These are phyloP conservation scores for Regulus satrapa DNA, from an alignment of 2,113 vertebrate genomes.

Conservation along the genomic window DNA sequence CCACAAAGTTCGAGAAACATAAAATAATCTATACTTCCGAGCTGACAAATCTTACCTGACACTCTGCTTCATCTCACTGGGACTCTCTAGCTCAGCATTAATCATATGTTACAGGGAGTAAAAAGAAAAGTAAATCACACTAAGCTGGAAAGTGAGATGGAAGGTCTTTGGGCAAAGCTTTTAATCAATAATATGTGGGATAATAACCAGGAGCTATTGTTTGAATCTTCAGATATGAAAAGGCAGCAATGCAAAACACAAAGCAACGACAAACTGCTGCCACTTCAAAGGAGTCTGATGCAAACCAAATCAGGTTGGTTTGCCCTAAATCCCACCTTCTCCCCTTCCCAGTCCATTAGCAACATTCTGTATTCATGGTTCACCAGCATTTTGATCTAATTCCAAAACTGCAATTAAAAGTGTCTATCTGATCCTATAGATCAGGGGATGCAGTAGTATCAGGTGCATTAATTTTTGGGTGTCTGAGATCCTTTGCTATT, in stretches of 20 bases:
- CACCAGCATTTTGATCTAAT: constrained; percentile 2
- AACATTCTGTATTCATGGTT: background rate
- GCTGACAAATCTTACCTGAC: constrained; percentile 92
- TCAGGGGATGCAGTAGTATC: background rate
- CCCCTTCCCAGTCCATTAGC: background rate
- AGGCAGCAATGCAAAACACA: constrained; percentile 59
- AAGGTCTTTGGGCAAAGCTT: constrained; percentile 83
- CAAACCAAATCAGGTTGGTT: background rate
- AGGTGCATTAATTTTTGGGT: background rate
- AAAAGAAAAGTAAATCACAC: constrained; percentile 82
- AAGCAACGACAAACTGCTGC: constrained; percentile 24
- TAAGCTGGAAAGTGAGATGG: constrained; percentile 83
- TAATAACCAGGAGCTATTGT: constrained; percentile 82
- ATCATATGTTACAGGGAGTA: constrained; percentile 84
- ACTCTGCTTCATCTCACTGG: constrained; percentile 79
- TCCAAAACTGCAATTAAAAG: constrained; percentile 36
- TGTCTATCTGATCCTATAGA: background rate
- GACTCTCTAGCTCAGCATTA: constrained; percentile 86
- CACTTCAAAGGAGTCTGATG: background rate
- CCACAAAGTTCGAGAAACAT: constrained; percentile 88
- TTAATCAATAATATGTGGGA: constrained; percentile 85
- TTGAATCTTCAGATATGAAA: constrained; percentile 74
- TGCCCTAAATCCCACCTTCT: background rate
- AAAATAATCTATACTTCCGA: constrained; percentile 92
- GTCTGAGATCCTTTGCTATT: background rate